Evolutionary conservation across 92 coral and sea anemone species (phyloP), one percentile per base, ranked within the genome.

Genomic region (Desmophyllum pertusum): DNA sequence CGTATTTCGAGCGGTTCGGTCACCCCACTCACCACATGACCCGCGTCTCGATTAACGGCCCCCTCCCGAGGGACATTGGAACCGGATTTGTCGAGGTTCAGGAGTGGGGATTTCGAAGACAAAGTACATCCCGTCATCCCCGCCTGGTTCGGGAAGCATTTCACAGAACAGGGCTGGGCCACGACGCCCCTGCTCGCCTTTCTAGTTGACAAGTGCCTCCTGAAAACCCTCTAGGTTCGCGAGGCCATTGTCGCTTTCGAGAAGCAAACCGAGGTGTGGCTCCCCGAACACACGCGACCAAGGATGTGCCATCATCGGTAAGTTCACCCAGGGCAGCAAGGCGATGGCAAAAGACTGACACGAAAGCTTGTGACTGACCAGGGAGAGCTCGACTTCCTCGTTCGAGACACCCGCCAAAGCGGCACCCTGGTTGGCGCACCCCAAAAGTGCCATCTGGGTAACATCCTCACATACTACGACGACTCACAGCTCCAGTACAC

Each of bases 181-280:
- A 66, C 80, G 9, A 79, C 41, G 0, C 27, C 61, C 0, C 51
- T 79, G 18, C 65, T 85, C 0, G 39, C 25, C 2, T 85, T 27
- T 53, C 9, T 85, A 46, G 7, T 23, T 3, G 85, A 86, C 5
- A 0, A 65, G 3, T 31, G 80, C 0, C n/a, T 71, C 21, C 61
- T 79, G 21, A 79, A 9, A 0, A 10, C 0, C 1, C 65, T 68
- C 0, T 9, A 1, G 11, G 48, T 85, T 0, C 15, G 62, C 0
- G 74, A 78, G 39, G 73, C 65, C 14, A 40, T 78, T 40, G 42
- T 85, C 39, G 4, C 66, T 14, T 50, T 76, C 19, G 80, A 39
- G 3, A 83, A 83, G 10, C 87, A 84, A 36, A 84, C 75, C n/a
- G n/a, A 74, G 51, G 50, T 83, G 42, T 83, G 87, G 80, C 64